Percentiles rank a stretch among this genome's conserved stretches.
These are phyloP conservation scores for Canis aureus DNA, from an alignment of 2,113 vertebrate species.

Conservation along the genomic window DNA sequence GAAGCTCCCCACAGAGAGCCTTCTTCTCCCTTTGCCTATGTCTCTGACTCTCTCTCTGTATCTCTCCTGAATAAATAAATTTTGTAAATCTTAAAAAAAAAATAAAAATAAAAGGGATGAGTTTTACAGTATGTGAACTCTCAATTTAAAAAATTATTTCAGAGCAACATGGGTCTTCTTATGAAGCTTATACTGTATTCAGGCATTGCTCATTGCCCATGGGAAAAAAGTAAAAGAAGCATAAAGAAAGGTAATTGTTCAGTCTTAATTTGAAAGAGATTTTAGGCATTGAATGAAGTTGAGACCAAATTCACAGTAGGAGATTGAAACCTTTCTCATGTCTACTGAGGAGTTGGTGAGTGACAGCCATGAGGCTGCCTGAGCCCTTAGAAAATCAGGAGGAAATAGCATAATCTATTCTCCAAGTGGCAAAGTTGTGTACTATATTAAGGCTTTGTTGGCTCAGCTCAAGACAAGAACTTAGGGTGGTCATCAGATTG, in stretches of 20 bases:
- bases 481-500: too few species aligned
- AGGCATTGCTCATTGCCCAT: neutral
- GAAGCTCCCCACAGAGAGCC: too few species aligned
- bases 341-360: neutral
- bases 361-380: neutral
- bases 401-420: neutral
- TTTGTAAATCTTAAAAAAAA: too few species aligned
- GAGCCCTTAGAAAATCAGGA: neutral
- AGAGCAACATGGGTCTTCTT: neutral
- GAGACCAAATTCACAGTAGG: neutral
- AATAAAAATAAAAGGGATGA: neutral
- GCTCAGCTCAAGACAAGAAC: neutral
- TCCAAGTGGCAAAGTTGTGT: neutral
- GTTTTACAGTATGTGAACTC: neutral
- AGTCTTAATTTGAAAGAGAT: constrained; percentile 20
- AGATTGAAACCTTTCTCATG: neutral
- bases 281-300: neutral
- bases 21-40: too few species aligned
- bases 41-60: too few species aligned
- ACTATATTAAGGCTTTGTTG: neutral
- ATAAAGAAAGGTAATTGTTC: neutral
- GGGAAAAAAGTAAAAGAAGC: neutral
- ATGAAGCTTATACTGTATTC: neutral
- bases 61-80: too few species aligned
- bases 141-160: neutral